Evolutionary conservation across 2,797 vertebrate species (phyloP).

Genomic region (Lemur catta): DNA sequence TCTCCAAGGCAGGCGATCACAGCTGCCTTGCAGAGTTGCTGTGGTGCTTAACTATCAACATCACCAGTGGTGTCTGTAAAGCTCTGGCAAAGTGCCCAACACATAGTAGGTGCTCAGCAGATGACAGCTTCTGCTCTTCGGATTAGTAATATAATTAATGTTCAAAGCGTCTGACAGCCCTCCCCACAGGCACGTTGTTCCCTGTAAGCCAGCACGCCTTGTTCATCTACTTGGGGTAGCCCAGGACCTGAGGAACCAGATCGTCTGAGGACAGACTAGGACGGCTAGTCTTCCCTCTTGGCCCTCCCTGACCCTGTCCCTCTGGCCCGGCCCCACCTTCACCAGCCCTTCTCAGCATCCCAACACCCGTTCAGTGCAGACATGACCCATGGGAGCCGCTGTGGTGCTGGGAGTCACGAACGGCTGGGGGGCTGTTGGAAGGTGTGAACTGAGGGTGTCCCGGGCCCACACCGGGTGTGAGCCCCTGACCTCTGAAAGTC

Average conservation of each 20-base stretch:
- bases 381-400: background rate
- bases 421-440: rapidly evolving
- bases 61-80: background rate
- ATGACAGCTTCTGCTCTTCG: background rate
- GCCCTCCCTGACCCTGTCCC: background rate
- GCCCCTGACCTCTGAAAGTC: background rate
- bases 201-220: background rate
- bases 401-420: background rate
- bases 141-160: background rate
- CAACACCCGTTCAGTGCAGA: background rate
- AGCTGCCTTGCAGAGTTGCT: background rate
- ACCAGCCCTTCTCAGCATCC: background rate
- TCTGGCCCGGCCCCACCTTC: background rate
- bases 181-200: background rate
- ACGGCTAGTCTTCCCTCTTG: background rate
- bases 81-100: background rate
- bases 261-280: background rate
- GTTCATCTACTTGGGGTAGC: background rate
- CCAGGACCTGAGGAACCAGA: background rate
- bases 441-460: background rate
- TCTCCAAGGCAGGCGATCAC: rapidly evolving
- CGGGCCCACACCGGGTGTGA: background rate
- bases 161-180: background rate
- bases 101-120: background rate
- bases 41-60: background rate